phyloP scores from a whole-genome alignment of 2,888 invertebrate species.

The Lysandra coridon region DNA sequence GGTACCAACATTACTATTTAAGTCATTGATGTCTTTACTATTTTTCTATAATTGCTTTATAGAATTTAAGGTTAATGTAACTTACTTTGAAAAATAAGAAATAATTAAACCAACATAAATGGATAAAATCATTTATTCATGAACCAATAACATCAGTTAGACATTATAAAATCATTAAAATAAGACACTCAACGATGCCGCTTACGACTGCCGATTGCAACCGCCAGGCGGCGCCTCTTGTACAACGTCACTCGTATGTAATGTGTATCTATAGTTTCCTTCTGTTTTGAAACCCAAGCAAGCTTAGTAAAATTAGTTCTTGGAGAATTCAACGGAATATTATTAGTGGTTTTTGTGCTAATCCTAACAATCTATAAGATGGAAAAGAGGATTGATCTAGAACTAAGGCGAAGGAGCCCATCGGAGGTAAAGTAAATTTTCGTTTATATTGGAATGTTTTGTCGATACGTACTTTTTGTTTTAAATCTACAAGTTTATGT shows the following conservation, averaged over 20 bases:
- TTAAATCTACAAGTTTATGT: constrained; percentile 26
- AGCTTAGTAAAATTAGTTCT: constrained; percentile 76
- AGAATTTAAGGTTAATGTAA: neutral
- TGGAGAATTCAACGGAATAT: constrained; percentile 62
- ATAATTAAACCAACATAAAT: neutral
- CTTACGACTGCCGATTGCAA: constrained; percentile 60
- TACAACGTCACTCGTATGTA: constrained; percentile 73
- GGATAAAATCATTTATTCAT: neutral
- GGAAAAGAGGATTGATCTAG: constrained; percentile 97
- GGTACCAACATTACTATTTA: neutral
- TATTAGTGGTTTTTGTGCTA: constrained; percentile 61
- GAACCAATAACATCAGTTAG: neutral
- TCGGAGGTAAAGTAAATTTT: constrained; percentile 87
- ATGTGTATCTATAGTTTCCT: constrained; percentile 78
- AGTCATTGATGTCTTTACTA: constrained; percentile 15
- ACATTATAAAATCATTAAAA: constrained; percentile 36
- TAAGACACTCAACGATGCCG: constrained; percentile 52
- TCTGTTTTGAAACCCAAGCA: constrained; percentile 82
- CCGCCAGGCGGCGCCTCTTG: constrained; percentile 71
- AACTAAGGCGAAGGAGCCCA: constrained; percentile 94
- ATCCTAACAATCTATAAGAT: constrained; percentile 74
- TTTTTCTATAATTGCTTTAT: neutral
- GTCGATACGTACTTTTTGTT: constrained; percentile 75
- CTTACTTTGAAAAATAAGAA: neutral
- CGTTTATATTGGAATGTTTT: constrained; percentile 75